Conservation (phyloP, 2,797 vertebrate genomes). For the Syndactyla subalaris region DNA sequence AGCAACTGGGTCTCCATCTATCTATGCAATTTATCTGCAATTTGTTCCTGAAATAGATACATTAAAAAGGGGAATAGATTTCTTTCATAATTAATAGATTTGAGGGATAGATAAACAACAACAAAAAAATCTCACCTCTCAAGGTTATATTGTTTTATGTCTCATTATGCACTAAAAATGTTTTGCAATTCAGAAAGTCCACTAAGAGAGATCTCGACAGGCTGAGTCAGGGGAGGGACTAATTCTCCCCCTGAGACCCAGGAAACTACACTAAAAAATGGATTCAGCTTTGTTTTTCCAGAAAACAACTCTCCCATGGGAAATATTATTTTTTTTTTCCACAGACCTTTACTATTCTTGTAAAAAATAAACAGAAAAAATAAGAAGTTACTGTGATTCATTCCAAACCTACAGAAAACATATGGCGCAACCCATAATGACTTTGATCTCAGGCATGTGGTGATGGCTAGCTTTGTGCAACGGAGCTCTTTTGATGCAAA, state of each 20-base stretch:
- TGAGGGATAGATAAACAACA: not conserved
- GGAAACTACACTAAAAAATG: not conserved
- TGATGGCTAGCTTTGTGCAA: not conserved
- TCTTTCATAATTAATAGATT: not conserved
- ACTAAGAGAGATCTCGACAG: not conserved
- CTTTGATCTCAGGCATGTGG: not conserved
- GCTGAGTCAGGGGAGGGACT: not conserved
- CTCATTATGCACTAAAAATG: not conserved
- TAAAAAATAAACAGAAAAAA: not conserved
- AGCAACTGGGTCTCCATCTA: not conserved
- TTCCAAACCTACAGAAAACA: not conserved
- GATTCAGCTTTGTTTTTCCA: not conserved
- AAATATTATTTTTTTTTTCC: not conserved
- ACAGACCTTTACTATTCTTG: not conserved
- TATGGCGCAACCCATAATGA: fast-evolving
- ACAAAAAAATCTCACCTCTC: not conserved
- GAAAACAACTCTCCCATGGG: not conserved
- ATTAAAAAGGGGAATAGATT: not conserved
- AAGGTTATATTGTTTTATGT: not conserved
- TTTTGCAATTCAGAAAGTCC: not conserved
- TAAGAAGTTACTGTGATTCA: not conserved
- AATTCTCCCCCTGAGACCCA: not conserved
- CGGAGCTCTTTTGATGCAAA: not conserved
- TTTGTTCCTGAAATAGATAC: not conserved
- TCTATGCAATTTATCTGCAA: too few relatives aligned